Evolutionary conservation across 2,888 invertebrate genomes (phyloP), one percentile per base, ranked within the genome.

Genomic region (Spilosoma lubricipeda): DNA sequence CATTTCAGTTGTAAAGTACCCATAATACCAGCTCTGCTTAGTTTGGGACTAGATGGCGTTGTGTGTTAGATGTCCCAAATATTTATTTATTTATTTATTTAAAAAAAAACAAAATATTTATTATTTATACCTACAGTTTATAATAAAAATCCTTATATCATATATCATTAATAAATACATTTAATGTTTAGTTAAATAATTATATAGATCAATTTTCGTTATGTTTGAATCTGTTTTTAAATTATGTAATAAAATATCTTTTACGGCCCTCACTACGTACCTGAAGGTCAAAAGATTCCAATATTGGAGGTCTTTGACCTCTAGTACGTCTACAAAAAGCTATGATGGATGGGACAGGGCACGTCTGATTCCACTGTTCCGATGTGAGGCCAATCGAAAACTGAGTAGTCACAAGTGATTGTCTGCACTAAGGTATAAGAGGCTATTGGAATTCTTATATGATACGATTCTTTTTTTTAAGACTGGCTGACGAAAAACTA

Each of bases 261-360:
- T 63, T 63, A 70, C 23, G 18, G 30, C 20, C 33, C 65, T 20
- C 52, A 83, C 69, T 83, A 36, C 82, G 67, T 42, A 71, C 69
- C 85, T 81, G 85, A 30, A 3, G 20, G 67, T 76, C 71, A 75
- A 71, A 67, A 71, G 69, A 78, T 70, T 73, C 75, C 66, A 69
- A 69, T 76, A 77, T 75, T 71, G 33, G n/a, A 76, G 79, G 67
- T n/a, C 79, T 27, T 76, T 79, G 76, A 82, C 75, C 83, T 67
- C 67, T n/a, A 36, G 66, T 75, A 83, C 75, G 70, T 79, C 36
- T 71, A 74, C 70, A 76, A 82, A 84, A 84, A 81, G 77, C 76
- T 77, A 85, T 84, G 84, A 84, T 83, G 76, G 85, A 84, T 84
- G 79, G 72, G 79, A 73, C 52, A 70, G 73, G 75, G 71, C 73